Base-by-base conservation (phyloP, 2,113 vertebrate genomes). In the Edolisoma coerulescens region DNA sequence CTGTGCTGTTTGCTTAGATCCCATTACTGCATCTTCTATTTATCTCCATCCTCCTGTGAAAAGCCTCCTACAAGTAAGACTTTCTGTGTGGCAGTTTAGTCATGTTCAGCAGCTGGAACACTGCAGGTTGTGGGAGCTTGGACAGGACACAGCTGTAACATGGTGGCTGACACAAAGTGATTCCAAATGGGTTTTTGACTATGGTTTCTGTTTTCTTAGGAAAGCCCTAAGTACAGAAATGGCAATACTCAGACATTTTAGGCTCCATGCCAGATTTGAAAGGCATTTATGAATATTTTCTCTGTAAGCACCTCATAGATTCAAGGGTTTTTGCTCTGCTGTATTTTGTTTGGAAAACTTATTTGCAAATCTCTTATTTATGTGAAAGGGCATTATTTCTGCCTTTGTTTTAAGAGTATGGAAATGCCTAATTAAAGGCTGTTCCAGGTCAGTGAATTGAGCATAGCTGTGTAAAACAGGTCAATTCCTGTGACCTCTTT, bases 1-100 rank as follows among this genome's bases (percentile, higher is more conserved):
- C 76, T 77, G 68, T 91, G 92, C 92, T 97, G 93, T 95, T 96
- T 96, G 91, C 93, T 96, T 52, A 88, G 87, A 97, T 90, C 93
- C 91, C 16, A 23, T 93, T 92, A 84, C 90, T 76, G 90, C 90
- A 78, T 94, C 89, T 84, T 82, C 3, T 84, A 7, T 94, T 96
- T 94, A 47, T 87, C 89, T 76, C 87, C 52, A 13, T 63, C 91
- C 93, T 85, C 92, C 54, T 86, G 88, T 84, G 93, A 93, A 68
- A 79, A 95, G 45, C 90, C 80, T 95, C 86, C 93, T 90, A 61
- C 30, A 37, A 89, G 33, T 64, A 45, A 89, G 92, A 53, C 26
- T 94, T 84, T 79, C 37, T 94, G 60, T 52, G 0, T 87, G 88
- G 90, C 78, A 60, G 82, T 86, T 94, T 39, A 93, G 95, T 92